Conservation (phyloP, 2,113 vertebrate genomes). For the Centropus unirufus region DNA sequence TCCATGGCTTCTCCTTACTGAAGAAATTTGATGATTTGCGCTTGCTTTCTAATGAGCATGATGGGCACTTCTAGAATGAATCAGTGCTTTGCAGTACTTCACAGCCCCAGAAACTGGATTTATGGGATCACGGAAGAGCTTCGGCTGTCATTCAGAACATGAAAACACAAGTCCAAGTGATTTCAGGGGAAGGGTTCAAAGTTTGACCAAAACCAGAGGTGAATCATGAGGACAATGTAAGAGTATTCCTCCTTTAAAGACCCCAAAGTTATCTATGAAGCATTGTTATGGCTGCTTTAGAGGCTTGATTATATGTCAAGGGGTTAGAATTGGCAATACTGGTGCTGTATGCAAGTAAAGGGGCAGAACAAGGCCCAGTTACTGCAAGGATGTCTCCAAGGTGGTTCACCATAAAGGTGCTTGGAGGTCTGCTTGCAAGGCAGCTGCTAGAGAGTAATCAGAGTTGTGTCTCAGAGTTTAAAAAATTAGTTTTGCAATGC, state of each 20-base stretch:
- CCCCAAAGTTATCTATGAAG: not conserved
- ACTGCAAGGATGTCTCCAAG: not conserved
- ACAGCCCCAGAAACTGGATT: not conserved
- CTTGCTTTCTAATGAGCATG: not conserved
- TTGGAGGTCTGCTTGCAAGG: not conserved
- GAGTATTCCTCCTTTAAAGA: not conserved
- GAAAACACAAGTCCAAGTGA: not conserved
- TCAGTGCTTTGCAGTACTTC: not conserved
- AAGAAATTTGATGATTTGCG: not conserved
- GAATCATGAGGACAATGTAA: not conserved
- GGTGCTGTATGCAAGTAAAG: not conserved
- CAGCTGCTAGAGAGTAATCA: not conserved
- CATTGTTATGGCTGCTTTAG: not conserved
- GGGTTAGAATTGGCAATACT: not conserved
- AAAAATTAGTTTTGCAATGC: not conserved
- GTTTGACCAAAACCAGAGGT: not conserved
- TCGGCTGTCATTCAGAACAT: not conserved
- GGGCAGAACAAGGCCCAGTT: not conserved
- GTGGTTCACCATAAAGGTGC: not conserved
- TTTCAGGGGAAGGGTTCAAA: not conserved
- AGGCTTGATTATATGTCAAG: not conserved
- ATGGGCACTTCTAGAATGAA: not conserved
- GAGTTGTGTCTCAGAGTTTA: not conserved
- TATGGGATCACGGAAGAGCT: not conserved
- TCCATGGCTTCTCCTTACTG: not conserved